Evolutionary conservation across 92 coral and sea anemone species (phyloP).

Genomic region (Actinernus sp.): DNA sequence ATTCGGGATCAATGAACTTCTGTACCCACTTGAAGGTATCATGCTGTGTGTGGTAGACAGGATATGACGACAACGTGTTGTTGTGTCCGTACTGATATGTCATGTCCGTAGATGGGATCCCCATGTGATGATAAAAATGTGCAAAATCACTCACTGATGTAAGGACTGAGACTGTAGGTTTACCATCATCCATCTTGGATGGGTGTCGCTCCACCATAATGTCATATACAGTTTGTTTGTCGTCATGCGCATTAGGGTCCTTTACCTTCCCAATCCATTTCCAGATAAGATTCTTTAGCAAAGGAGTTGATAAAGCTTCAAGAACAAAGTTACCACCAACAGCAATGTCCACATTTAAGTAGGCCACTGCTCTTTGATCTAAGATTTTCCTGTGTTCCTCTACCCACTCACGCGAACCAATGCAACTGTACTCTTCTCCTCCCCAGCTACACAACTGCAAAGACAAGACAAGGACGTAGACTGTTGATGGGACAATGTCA

Average conservation of each 20-base stretch:
- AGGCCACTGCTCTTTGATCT: slow-evolving; percentile 49
- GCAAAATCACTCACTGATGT: slow-evolving; percentile 76
- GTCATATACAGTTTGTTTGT: slow-evolving; percentile 47
- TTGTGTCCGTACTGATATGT: slow-evolving; percentile 53
- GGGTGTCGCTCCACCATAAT: slow-evolving; percentile 69
- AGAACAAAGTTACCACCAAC: slow-evolving; percentile 47
- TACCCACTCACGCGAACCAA: slow-evolving; percentile 89
- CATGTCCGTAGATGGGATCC: slow-evolving; percentile 70
- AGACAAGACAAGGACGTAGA: too few relatives aligned
- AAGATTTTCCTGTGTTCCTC: slow-evolving; percentile 42
- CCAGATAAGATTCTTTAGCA: slow-evolving; percentile 31
- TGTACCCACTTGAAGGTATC: slow-evolving; percentile 76
- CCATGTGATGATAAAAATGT: slow-evolving; percentile 68
- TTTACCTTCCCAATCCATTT: slow-evolving; percentile 29
- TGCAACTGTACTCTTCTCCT: slow-evolving; percentile 70
- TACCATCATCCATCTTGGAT: slow-evolving; percentile 6
- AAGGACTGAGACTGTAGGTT: slow-evolving; percentile 39
- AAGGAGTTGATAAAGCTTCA: slow-evolving; percentile 29
- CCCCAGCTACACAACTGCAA: slow-evolving; percentile 92
- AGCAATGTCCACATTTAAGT: slow-evolving; percentile 44
- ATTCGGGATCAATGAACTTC: slow-evolving; percentile 68
- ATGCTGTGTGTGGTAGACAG: slow-evolving; percentile 78
- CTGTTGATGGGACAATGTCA: too few relatives aligned
- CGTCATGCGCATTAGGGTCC: slow-evolving; percentile 70
- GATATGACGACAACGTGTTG: slow-evolving; percentile 45